Conservation (phyloP, 1,140 invertebrate species). For the Elysia chlorotica region DNA sequence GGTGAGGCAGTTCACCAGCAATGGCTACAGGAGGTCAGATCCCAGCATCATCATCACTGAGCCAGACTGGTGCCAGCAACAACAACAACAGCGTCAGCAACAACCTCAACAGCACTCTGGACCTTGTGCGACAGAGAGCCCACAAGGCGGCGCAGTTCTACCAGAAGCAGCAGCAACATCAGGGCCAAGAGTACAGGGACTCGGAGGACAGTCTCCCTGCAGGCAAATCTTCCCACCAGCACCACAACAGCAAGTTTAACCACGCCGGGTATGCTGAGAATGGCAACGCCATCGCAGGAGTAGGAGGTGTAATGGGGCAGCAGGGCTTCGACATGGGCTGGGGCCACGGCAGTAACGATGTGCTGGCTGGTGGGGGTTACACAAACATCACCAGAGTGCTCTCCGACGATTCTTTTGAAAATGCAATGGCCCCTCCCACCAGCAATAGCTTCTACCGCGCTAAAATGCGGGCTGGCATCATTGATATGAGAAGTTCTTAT, state of each 20-base stretch:
- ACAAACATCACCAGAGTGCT: constrained; percentile 9
- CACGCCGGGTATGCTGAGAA: constrained; percentile 16
- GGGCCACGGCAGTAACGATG: background rate
- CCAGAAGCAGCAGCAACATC: constrained; percentile 43
- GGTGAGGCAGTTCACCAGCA: background rate
- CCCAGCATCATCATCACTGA: background rate
- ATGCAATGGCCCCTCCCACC: constrained; percentile 25
- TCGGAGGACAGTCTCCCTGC: background rate
- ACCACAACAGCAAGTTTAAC: background rate
- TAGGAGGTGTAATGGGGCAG: constrained; percentile 13
- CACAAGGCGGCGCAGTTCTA: constrained; percentile 53
- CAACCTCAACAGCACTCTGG: constrained; percentile 32
- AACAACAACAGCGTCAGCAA: no score
- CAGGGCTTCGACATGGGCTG: constrained; percentile 17
- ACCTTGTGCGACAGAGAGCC: constrained; percentile 45
- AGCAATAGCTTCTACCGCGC: constrained; percentile 34
- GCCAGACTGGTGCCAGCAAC: no score
- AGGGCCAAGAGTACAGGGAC: constrained; percentile 21
- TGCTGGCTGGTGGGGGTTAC: background rate
- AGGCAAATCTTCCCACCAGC: background rate
- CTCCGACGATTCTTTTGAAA: constrained; percentile 28
- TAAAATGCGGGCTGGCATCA: constrained; percentile 34
- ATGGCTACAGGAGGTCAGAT: constrained; percentile 22
- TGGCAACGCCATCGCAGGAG: constrained; percentile 13
- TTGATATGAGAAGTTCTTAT: constrained; percentile 36